Conservation (phyloP, 2,797 vertebrate species). For the Chelon auratus region DNA sequence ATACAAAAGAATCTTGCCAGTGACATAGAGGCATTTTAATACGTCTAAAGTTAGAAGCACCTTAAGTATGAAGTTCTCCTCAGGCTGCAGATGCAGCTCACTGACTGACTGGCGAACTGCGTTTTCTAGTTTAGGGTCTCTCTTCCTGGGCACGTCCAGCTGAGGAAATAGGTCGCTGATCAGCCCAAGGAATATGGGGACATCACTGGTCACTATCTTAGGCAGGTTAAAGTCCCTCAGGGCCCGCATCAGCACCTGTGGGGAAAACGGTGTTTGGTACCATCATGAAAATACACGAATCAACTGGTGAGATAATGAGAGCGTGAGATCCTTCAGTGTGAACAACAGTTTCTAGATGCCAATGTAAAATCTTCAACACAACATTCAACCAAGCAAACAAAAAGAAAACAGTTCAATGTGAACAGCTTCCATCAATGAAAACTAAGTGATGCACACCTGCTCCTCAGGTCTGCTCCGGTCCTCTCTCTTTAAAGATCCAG, state of each 20-base stretch:
- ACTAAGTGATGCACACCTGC: constrained; percentile 74
- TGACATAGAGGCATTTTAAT: background rate
- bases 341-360: too few species aligned
- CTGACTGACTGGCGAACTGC: constrained; percentile 85
- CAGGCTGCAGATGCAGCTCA: constrained; percentile 86
- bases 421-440: background rate
- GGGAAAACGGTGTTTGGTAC: constrained; percentile 17
- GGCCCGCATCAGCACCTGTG: constrained; percentile 85
- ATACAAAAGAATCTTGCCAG: background rate
- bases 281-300: background rate
- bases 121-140: constrained; percentile 86
- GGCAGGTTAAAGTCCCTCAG: constrained; percentile 91
- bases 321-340: background rate
- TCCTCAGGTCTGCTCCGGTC: constrained; percentile 84
- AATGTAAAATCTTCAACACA: too few species aligned
- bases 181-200: constrained; percentile 87
- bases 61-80: constrained; percentile 93
- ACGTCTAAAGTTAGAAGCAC: constrained; percentile 58
- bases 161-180: constrained; percentile 87
- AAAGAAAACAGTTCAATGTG: background rate
- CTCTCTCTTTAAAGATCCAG: constrained; percentile 85
- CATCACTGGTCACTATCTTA: constrained; percentile 87
- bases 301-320: too few species aligned
- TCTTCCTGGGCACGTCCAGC: constrained; percentile 86
- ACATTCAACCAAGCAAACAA: too few species aligned